Conservation (phyloP, 2,113 vertebrate species). For the Labeo rohita region DNA sequence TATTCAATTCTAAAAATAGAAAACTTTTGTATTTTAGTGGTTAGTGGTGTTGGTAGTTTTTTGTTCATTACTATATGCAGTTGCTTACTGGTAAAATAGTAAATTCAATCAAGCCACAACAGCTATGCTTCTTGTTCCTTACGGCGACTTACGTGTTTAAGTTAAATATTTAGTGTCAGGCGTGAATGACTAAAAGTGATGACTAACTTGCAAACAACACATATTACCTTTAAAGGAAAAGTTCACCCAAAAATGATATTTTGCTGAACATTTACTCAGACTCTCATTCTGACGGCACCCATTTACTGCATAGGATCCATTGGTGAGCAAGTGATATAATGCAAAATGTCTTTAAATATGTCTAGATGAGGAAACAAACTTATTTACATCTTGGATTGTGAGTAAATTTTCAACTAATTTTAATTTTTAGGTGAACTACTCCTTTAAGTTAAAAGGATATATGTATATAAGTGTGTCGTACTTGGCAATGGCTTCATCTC, state of each 20-base stretch:
- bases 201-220: not conserved
- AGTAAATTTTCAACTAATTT: not conserved
- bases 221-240: not conserved
- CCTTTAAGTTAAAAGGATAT: not conserved
- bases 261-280: not conserved
- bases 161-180: too few relatives aligned
- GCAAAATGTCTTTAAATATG: not conserved
- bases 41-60: not conserved
- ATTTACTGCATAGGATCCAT: not conserved
- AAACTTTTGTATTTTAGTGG: not conserved
- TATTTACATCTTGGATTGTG: not conserved
- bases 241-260: not conserved
- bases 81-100: not conserved
- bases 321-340: too few relatives aligned
- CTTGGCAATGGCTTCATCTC: conserved; percentile 96
- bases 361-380: not conserved
- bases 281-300: not conserved
- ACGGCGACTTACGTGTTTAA: too few relatives aligned
- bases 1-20: not conserved
- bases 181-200: not conserved
- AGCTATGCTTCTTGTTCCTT: not conserved
- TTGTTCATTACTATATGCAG: not conserved
- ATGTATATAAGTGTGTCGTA: conserved; percentile 64
- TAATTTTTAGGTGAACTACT: not conserved
- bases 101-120: not conserved